A percentile compares a stretch with the other conserved stretches of the same genome.
Conservation (phyloP, 2,797 vertebrate species). For the Etheostoma nigrum region DNA sequence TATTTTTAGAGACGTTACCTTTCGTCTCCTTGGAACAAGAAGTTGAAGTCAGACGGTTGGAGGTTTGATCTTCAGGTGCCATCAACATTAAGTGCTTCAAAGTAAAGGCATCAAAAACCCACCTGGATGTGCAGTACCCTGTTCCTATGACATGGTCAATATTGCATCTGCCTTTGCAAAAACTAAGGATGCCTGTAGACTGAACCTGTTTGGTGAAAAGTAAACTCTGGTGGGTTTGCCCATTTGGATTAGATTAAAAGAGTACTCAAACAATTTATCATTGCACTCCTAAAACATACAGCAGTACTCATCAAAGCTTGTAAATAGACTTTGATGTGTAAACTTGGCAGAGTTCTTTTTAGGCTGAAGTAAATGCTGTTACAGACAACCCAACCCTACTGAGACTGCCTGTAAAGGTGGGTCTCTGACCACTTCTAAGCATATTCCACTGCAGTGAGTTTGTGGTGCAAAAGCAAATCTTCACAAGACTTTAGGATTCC, state of each 20-base stretch:
- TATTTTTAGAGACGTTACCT: too few species aligned
- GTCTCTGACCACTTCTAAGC: neutral
- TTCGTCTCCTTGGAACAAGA: neutral
- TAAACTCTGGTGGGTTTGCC: neutral
- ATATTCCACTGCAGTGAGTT: neutral
- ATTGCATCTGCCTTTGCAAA: neutral
- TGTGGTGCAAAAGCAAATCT: neutral
- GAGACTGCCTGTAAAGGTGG: neutral
- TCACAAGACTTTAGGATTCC: neutral
- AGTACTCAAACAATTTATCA: neutral
- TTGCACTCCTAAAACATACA: neutral
- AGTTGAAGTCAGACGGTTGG: neutral
- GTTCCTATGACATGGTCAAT: neutral
- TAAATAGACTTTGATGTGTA: neutral
- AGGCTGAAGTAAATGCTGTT: neutral
- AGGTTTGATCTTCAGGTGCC: conserved; percentile 16
- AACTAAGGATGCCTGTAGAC: neutral
- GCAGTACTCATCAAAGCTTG: neutral
- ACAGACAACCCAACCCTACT: neutral
- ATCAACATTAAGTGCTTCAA: neutral
- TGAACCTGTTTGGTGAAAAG: neutral
- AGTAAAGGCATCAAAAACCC: neutral
- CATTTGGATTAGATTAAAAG: neutral
- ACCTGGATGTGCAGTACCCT: neutral
- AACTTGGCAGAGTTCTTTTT: neutral